Conservation (phyloP, 2,888 invertebrate species). For the Luffia ferchaultella region DNA sequence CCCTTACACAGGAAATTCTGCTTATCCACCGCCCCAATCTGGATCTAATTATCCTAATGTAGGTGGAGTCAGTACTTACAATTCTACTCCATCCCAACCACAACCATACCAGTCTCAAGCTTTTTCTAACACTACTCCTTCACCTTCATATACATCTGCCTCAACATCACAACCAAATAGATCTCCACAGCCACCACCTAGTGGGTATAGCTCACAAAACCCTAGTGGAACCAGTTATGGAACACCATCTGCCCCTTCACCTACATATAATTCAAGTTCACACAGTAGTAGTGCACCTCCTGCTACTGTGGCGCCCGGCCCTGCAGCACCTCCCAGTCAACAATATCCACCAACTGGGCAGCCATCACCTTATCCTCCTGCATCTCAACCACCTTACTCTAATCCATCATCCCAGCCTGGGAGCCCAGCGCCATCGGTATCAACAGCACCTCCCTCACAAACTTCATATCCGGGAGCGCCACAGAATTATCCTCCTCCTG, state of each 20-base stretch:
- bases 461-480: slow-evolving; percentile 63
- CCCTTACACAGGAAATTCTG: slow-evolving; percentile 50
- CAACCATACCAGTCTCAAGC: slow-evolving; percentile 59
- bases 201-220: slow-evolving; percentile 67
- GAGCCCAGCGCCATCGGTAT: slow-evolving; percentile 55
- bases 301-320: slow-evolving; percentile 55
- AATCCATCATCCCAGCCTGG: slow-evolving; percentile 63
- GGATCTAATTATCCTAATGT: slow-evolving; percentile 51
- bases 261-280: slow-evolving; percentile 70
- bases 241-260: slow-evolving; percentile 71
- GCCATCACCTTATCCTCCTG: slow-evolving; percentile 70
- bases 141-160: slow-evolving; percentile 63
- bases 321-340: slow-evolving; percentile 58
- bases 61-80: slow-evolving; percentile 47
- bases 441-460: slow-evolving; percentile 65
- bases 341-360: slow-evolving; percentile 71
- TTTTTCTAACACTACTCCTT: slow-evolving; percentile 54
- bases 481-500: slow-evolving; percentile 48
- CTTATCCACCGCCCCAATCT: slow-evolving; percentile 52
- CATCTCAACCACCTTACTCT: slow-evolving; percentile 66
- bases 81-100: slow-evolving; percentile 52
- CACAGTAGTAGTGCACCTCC: slow-evolving; percentile 58
- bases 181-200: slow-evolving; percentile 64
- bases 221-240: slow-evolving; percentile 66
- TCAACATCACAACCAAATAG: slow-evolving; percentile 58